Percentiles rank a stretch among this genome's conserved stretches.
Evolutionary conservation across 2,797 vertebrate species (phyloP).

Genomic region (Atherinosoma microstoma): DNA sequence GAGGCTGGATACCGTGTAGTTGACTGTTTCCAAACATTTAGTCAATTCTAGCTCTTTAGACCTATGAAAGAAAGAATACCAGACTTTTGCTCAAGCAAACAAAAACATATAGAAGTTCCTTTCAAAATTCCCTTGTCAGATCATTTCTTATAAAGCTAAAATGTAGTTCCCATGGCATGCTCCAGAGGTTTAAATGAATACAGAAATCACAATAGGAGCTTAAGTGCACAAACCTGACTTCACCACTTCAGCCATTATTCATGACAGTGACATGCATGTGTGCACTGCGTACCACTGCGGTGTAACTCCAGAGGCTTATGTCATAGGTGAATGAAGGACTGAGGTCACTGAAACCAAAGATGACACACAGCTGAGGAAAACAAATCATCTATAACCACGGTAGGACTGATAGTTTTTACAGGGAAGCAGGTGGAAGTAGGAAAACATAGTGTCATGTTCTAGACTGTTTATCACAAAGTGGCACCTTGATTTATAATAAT

Average conservation of each 20-base stretch:
- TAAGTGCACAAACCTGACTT: slow-evolving; percentile 42
- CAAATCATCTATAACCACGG: slow-evolving; percentile 11
- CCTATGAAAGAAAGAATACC: background rate
- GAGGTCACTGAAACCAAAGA: slow-evolving; percentile 51
- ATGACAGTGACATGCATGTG: slow-evolving; percentile 48
- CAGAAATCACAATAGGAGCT: background rate
- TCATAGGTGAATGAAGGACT: slow-evolving; percentile 39
- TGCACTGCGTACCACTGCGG: slow-evolving; percentile 34
- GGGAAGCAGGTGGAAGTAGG: background rate
- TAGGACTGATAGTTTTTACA: background rate
- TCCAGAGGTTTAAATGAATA: slow-evolving; percentile 10
- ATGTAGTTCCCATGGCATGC: background rate
- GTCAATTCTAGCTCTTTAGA: background rate
- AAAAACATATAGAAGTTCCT: background rate
- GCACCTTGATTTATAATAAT: slow-evolving; percentile 10
- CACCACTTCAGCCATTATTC: slow-evolving; percentile 62
- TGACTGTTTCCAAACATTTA: background rate
- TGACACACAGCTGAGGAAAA: slow-evolving; percentile 25
- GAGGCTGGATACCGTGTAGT: too few species aligned
- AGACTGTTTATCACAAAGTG: background rate
- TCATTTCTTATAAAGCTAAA: background rate
- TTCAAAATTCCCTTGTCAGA: background rate
- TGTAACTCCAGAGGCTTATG: slow-evolving; percentile 65
- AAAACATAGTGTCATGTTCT: background rate
- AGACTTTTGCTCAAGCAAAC: background rate